Evolutionary conservation across 2,888 invertebrate genomes (phyloP).

Genomic region (Cetonia aurata): DNA sequence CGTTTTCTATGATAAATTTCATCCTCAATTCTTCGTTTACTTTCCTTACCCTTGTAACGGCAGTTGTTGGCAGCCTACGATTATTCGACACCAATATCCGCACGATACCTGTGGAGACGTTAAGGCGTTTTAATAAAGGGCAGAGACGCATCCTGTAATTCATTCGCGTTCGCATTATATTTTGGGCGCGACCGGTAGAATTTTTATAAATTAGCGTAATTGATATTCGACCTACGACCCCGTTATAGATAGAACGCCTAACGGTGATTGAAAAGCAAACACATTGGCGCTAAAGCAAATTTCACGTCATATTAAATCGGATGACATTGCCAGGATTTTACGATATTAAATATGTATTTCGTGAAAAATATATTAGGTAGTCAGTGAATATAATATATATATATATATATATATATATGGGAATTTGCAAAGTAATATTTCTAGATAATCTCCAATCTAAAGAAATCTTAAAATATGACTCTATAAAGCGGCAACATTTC

Average conservation of each 20-base stretch:
- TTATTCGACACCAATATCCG: slow-evolving; percentile 48
- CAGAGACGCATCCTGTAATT: slow-evolving; percentile 26
- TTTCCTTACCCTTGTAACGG: slow-evolving; percentile 12
- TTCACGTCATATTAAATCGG: too few species aligned
- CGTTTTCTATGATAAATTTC: too few species aligned
- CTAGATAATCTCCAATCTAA: slow-evolving; percentile 41
- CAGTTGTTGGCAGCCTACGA: slow-evolving; percentile 22
- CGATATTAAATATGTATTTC: too few species aligned
- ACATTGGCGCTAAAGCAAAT: not conserved
- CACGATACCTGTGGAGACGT: slow-evolving; percentile 47
- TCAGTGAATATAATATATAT: slow-evolving; percentile 5
- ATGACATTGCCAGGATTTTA: too few species aligned
- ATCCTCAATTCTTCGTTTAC: not conserved
- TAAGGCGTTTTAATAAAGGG: slow-evolving; percentile 47
- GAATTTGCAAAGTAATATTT: slow-evolving; percentile 24
- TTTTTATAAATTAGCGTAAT: slow-evolving; percentile 32
- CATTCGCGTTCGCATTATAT: slow-evolving; percentile 12
- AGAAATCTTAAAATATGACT: slow-evolving; percentile 42
- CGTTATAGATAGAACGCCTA: slow-evolving; percentile 13
- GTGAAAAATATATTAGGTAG: too few species aligned
- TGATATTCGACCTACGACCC: slow-evolving; percentile 23
- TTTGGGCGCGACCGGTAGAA: slow-evolving; percentile 9
- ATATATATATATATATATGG: too few species aligned
- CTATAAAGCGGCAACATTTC: slow-evolving; percentile 33
- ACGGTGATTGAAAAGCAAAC: not conserved